These are phyloP conservation scores for Amiota communis DNA, from an alignment of 2,888 invertebrate genomes.

Conservation along the genomic window DNA sequence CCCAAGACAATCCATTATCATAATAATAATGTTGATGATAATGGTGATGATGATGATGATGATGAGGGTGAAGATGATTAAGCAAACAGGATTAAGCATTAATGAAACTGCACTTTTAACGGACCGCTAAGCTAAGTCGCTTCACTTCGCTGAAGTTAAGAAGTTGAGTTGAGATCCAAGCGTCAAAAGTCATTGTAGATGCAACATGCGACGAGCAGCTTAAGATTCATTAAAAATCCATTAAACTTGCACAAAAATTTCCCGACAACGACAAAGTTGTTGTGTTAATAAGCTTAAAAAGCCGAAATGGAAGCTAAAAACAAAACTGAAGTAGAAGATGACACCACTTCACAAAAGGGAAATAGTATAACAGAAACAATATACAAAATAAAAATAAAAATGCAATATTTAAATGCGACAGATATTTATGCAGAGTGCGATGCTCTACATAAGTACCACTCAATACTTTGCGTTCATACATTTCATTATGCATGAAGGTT, in stretches of 20 bases:
- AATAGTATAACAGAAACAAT: neutral
- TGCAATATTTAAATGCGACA: constrained; percentile 9
- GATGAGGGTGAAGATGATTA: constrained; percentile 3
- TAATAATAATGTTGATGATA: no score
- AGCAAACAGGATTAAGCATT: constrained; percentile 58
- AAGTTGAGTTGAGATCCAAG: neutral
- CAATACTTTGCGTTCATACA: neutral
- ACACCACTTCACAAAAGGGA: neutral
- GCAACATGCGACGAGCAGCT: neutral
- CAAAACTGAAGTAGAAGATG: neutral
- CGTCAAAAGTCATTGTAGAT: neutral
- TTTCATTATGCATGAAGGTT: constrained; percentile 13
- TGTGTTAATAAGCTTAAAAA: constrained; percentile 19
- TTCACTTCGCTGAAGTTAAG: no score
- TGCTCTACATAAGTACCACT: neutral
- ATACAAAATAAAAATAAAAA: neutral
- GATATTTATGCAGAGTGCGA: neutral
- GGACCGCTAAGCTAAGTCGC: neutral
- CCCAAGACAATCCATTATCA: no score
- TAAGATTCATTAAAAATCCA: constrained; percentile 23
- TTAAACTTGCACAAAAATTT: neutral
- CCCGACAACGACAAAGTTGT: constrained; percentile 12
- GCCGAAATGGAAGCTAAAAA: neutral
- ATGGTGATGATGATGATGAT: no score
- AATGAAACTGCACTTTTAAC: constrained; percentile 55